Evolutionary conservation across 2,113 vertebrate species (phyloP).

Genomic region (Garra rufa): DNA sequence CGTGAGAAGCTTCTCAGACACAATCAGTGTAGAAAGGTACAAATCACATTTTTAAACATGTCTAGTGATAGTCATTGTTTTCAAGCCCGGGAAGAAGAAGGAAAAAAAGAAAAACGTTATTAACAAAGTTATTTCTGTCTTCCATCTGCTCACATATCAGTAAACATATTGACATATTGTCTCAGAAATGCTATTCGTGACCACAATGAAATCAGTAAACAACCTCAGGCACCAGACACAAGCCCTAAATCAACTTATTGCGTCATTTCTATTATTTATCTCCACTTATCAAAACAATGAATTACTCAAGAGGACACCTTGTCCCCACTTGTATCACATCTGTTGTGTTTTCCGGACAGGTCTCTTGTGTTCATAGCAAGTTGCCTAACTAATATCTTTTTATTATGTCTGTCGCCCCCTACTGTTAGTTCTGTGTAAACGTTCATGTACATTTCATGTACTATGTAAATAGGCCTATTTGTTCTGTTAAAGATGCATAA

Average conservation of each 20-base stretch:
- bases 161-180: constrained; percentile 16
- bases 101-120: not conserved
- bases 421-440: too few species aligned
- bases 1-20: not conserved
- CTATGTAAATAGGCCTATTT: too few species aligned
- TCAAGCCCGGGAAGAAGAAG: not conserved
- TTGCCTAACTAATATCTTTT: not conserved
- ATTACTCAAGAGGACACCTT: constrained; percentile 75
- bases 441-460: too few species aligned
- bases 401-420: constrained; percentile 39
- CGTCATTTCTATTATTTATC: constrained; percentile 77
- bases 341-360: not conserved
- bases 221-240: constrained; percentile 85
- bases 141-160: not conserved
- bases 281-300: constrained; percentile 79
- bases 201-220: constrained; percentile 84
- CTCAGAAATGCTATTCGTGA: constrained; percentile 92
- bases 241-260: constrained; percentile 86
- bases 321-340: constrained; percentile 61
- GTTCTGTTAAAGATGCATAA: not conserved
- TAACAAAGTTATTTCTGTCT: not conserved
- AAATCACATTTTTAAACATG: not conserved
- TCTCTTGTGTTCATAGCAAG: constrained; percentile 17
- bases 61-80: not conserved
- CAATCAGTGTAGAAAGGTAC: not conserved